phyloP scores from a whole-genome alignment of 2,888 invertebrate species.

The Laothoe populi region DNA sequence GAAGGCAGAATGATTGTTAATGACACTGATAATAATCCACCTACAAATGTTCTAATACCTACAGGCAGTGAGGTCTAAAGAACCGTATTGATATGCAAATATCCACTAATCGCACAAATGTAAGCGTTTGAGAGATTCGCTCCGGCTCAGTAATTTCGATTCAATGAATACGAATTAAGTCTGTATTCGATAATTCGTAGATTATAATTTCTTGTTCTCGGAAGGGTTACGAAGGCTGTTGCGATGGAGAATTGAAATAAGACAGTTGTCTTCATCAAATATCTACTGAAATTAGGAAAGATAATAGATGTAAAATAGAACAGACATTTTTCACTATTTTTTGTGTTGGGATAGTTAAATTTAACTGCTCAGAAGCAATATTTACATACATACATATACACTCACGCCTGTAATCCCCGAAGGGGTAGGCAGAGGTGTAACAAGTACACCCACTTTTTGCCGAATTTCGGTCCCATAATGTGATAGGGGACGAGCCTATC shows the following conservation, averaged over 20 bases:
- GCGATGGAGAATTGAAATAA: neutral
- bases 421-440: too few species aligned
- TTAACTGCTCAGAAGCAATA: too few species aligned
- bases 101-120: slow-evolving; percentile 20
- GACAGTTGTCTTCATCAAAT: neutral
- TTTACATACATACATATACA: too few species aligned
- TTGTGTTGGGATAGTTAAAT: too few species aligned
- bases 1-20: neutral
- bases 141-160: slow-evolving; percentile 21
- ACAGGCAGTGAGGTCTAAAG: slow-evolving; percentile 12
- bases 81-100: slow-evolving; percentile 23
- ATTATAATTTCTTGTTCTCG: neutral
- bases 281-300: too few species aligned
- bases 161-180: slow-evolving; percentile 28
- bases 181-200: slow-evolving; percentile 9
- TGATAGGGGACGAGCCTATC: too few species aligned
- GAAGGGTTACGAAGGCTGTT: neutral
- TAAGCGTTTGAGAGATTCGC: slow-evolving; percentile 25
- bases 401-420: too few species aligned
- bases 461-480: too few species aligned
- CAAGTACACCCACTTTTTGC: too few species aligned
- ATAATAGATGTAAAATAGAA: too few species aligned
- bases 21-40: neutral
- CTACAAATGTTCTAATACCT: neutral
- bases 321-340: too few species aligned